Base-by-base conservation (phyloP, 2,797 vertebrate genomes). In the Petrocephalus schoutedeni region DNA sequence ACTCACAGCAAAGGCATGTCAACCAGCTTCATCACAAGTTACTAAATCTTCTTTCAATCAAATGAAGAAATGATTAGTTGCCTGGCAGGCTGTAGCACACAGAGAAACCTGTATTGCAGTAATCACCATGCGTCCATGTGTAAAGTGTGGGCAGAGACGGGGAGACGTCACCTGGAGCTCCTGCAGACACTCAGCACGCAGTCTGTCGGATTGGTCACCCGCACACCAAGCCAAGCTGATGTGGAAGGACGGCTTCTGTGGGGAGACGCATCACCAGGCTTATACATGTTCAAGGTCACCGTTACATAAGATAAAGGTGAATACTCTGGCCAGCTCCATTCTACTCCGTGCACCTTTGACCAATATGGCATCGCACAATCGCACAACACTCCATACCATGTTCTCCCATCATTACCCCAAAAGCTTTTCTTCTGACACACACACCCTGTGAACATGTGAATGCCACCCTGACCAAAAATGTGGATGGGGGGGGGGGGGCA, bases 191-290 rank as follows among this genome's bases (percentile, higher is more conserved):
- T 88, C 90, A 1, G 92, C 93, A 87, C 94, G 93, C 56, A 99
- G 91, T 87, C 90, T 92, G 59, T 86, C 93, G 0, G 91, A 93
- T 4, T 91, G 10, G 59, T 99, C 96, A 5, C 98, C 98, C 0
- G 97, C 94, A 23, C 98, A 98, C 98, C 98, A 99, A 88, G 97
- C 97, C 93, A 99, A 93, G 92, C 97, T 99, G 90, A 99, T 91
- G 0, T 99, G 98, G 93, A 99, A 99, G 0, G 98, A 99, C 0
- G 98, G 98, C 87, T 97, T 94, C 98, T 99, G 91, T 51, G n/a
- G 88, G 89, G 87, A 5, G 87, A 16, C 5, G 80, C 14, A 61
- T 19, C 28, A 77, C 9, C 80, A 83, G 45, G 19, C 9, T 83
- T 83, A 54, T 9, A 83, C 21, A 54, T 45, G 5, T 77, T n/a